These are phyloP conservation scores for Zootoca vivipara DNA, from an alignment of 2,113 vertebrate species.

Conservation along the genomic window DNA sequence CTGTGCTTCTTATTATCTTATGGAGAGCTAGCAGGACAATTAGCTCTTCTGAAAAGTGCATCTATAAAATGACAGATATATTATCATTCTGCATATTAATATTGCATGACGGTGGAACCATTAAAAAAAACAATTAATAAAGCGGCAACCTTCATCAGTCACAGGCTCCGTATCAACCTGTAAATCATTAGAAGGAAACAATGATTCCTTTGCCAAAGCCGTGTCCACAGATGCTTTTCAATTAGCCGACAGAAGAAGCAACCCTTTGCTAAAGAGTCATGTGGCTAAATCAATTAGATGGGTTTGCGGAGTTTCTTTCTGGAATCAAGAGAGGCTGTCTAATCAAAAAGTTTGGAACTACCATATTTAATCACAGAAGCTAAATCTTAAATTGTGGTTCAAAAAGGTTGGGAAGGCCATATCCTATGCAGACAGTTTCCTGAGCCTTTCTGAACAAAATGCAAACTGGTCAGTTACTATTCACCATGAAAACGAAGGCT, in stretches of 20 bases:
- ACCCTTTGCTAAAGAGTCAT: not conserved
- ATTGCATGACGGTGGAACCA: constrained; percentile 44
- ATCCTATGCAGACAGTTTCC: not conserved
- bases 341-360: not conserved
- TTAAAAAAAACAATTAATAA: constrained; percentile 60
- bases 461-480: accelerated
- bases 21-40: constrained; percentile 57
- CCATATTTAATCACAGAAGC: not conserved
- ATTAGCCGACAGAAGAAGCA: constrained; percentile 40
- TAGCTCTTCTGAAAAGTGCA: constrained; percentile 51
- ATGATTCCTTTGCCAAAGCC: constrained; percentile 57
- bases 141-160: constrained; percentile 54
- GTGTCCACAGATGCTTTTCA: constrained; percentile 59
- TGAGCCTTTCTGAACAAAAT: not conserved
- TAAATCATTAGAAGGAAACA: constrained; percentile 61
- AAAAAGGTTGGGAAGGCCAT: not conserved
- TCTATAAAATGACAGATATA: not conserved
- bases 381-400: not conserved
- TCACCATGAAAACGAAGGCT: not conserved
- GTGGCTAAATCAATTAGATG: constrained; percentile 14
- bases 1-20: constrained; percentile 51
- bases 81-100: constrained; percentile 42
- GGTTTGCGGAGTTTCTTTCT: constrained; percentile 3
- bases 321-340: not conserved
- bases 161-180: constrained; percentile 53